Base-by-base conservation (phyloP, 2,888 invertebrate species). In the Aproaerema taeniolella region DNA sequence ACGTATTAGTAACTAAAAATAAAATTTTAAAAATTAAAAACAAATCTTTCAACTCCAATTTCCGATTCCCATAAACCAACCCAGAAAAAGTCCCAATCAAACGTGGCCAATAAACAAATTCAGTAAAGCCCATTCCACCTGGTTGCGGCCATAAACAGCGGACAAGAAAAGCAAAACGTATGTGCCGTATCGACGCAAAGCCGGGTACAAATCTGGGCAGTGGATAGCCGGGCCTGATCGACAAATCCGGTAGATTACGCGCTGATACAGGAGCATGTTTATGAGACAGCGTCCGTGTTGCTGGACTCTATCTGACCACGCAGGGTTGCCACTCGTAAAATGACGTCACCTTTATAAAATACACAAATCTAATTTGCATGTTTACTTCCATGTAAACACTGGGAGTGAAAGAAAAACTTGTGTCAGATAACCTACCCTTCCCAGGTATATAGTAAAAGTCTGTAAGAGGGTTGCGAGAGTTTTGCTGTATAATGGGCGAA, bases 221-320 rank as follows among this genome's bases (percentile, higher is more conserved):
- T 71, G 83, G 83, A 82, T 81, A 80, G 74, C 78, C n/a, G 62
- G 67, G 72, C 59, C 82, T 86, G 83, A 87, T 87, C 87, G 87
- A 87, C 87, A 87, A 87, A 87, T 87, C 87, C 87, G 62, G 61
- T 66, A 87, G 87, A 87, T 87, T 87, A 87, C 83, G 71, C 78
- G 75, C 82, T 85, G 87, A 87, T 87, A 87, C 87, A 62, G 61
- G 61, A 57, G 65, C 77, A 80, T 82, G 83, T 83, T 85, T 86
- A 83, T 82, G 82, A 80, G 85, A 79, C 80, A 79, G 70, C 59
- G 55, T 53, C 54, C 61, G 60, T 64, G 61, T 54, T 54, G 58
- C 73, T 61, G 75, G 76, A 74, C 79, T 62, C 60, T 53, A 56
- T 53, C 58, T 53, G 45, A 42, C 29, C 20, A 30, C n/a, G 33